Evolutionary conservation across 2,888 invertebrate species (phyloP).

Genomic region (Caenorhabditis sp.): DNA sequence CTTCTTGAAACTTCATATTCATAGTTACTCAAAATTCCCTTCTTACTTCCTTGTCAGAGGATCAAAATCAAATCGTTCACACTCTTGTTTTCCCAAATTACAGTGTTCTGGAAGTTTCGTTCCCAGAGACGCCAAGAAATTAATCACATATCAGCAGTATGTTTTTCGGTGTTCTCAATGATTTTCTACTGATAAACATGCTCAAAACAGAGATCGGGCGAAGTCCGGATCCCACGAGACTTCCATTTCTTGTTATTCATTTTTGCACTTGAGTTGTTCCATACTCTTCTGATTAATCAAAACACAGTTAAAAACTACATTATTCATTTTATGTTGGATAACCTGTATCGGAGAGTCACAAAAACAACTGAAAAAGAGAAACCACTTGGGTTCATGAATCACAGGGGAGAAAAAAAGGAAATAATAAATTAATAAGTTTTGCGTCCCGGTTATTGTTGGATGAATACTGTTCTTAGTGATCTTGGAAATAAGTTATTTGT

Average conservation of each 20-base stretch:
- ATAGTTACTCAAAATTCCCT: neutral
- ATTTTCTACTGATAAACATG: constrained; percentile 49
- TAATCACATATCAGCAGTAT: constrained; percentile 44
- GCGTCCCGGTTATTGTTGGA: constrained; percentile 56
- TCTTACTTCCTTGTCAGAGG: neutral
- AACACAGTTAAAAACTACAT: constrained; percentile 43
- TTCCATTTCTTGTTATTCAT: constrained; percentile 42
- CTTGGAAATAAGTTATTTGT: constrained; percentile 28
- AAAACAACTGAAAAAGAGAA: constrained; percentile 34
- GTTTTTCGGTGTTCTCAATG: constrained; percentile 37
- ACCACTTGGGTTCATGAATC: constrained; percentile 34
- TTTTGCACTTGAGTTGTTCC: constrained; percentile 35
- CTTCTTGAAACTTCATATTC: neutral
- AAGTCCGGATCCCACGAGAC: constrained; percentile 43
- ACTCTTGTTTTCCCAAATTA: constrained; percentile 23
- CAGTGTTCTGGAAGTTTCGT: constrained; percentile 30
- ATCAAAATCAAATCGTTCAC: neutral
- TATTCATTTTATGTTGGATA: constrained; percentile 53
- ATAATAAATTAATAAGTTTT: constrained; percentile 31
- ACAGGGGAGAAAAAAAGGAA: constrained; percentile 27
- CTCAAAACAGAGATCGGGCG: constrained; percentile 47
- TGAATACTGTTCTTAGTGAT: constrained; percentile 54
- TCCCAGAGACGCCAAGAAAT: constrained; percentile 11
- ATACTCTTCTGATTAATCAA: constrained; percentile 37
- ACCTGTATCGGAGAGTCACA: constrained; percentile 58